Percentiles rank a stretch among this genome's conserved stretches.
Evolutionary conservation across 2,797 vertebrate genomes (phyloP).

Genomic region (Xiphophorus birchmanni): DNA sequence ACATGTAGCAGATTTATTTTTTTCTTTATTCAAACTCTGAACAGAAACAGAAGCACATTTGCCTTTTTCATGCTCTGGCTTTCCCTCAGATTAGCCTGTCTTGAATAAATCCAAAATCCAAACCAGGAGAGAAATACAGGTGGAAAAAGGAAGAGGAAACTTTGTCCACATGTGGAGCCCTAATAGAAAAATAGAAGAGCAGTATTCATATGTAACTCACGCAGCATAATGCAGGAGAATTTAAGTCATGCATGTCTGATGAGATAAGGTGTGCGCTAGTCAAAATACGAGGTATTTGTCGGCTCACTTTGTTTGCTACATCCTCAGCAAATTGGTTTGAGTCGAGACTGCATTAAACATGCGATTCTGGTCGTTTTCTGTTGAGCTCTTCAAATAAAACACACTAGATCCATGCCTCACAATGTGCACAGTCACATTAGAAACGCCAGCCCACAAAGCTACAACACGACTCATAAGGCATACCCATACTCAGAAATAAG

Average conservation of each 20-base stretch:
- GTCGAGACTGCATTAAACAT: slow-evolving; percentile 77
- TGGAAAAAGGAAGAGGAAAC: slow-evolving; percentile 44
- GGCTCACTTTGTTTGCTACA: slow-evolving; percentile 77
- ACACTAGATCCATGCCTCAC: slow-evolving; percentile 78
- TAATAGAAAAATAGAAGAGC: slow-evolving; percentile 78
- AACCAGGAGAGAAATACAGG: slow-evolving; percentile 54
- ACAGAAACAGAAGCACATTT: slow-evolving; percentile 79
- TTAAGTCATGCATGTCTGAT: slow-evolving; percentile 78
- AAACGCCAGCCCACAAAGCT: slow-evolving; percentile 76
- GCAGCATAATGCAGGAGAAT: slow-evolving; percentile 78
- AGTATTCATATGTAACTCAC: slow-evolving; percentile 66
- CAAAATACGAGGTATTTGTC: slow-evolving; percentile 79
- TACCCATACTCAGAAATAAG: slow-evolving; percentile 42
- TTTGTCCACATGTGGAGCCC: slow-evolving; percentile 60
- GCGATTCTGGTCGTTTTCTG: slow-evolving; percentile 68
- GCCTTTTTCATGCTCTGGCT: slow-evolving; percentile 80
- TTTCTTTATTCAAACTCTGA: slow-evolving; percentile 81
- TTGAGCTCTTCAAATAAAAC: slow-evolving; percentile 64
- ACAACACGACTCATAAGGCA: slow-evolving; percentile 75
- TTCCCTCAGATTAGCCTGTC: slow-evolving; percentile 61
- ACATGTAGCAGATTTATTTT: slow-evolving; percentile 79
- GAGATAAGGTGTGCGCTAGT: slow-evolving; percentile 65
- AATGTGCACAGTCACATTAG: slow-evolving; percentile 75
- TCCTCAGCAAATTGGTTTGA: slow-evolving; percentile 75
- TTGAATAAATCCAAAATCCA: slow-evolving; percentile 60